A percentile compares a stretch with the other conserved stretches of the same genome.
phyloP scores from a whole-genome alignment of 2,888 invertebrate species.

The Drosophila acutilabella region DNA sequence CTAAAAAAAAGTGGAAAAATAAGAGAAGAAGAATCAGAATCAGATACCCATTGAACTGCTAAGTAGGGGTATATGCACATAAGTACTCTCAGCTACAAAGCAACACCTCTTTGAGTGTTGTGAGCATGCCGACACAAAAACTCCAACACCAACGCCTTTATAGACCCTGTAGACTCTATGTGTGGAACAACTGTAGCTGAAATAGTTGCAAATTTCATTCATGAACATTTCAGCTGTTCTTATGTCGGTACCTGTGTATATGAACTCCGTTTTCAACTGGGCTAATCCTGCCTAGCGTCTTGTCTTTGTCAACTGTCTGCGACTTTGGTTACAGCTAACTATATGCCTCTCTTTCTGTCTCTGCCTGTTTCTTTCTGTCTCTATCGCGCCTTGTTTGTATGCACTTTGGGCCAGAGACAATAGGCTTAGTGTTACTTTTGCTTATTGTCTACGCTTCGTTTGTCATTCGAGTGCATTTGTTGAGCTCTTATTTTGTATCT shows the following conservation, averaged over 20 bases:
- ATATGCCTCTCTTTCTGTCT: background rate
- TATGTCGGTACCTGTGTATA: slow-evolving; percentile 41
- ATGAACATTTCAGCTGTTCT: slow-evolving; percentile 43
- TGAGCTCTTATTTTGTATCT: slow-evolving; percentile 16
- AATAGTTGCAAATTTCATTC: slow-evolving; percentile 48
- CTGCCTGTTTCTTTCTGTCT: slow-evolving; percentile 4
- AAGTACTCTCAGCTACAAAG: slow-evolving; percentile 52
- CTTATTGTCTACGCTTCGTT: slow-evolving; percentile 80
- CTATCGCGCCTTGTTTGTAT: slow-evolving; percentile 69
- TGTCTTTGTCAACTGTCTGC: slow-evolving; percentile 66
- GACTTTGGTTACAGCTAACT: slow-evolving; percentile 56
- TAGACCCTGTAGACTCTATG: background rate
- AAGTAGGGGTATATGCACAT: slow-evolving; percentile 38
- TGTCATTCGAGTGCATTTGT: slow-evolving; percentile 67
- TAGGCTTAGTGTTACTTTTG: slow-evolving; percentile 81
- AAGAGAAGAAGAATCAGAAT: slow-evolving; percentile 21
- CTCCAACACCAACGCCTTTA: slow-evolving; percentile 26
- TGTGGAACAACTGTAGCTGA: slow-evolving; percentile 27
- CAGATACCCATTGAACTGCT: slow-evolving; percentile 51
- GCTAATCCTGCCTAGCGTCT: slow-evolving; percentile 69
- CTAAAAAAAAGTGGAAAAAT: slow-evolving; percentile 57
- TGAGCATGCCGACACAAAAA: slow-evolving; percentile 36
- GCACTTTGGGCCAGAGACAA: slow-evolving; percentile 76
- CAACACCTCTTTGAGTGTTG: slow-evolving; percentile 73
- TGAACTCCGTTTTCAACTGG: slow-evolving; percentile 49